Conservation (phyloP, 2,797 vertebrate species). For the Parauchenoglanis punctatus region DNA sequence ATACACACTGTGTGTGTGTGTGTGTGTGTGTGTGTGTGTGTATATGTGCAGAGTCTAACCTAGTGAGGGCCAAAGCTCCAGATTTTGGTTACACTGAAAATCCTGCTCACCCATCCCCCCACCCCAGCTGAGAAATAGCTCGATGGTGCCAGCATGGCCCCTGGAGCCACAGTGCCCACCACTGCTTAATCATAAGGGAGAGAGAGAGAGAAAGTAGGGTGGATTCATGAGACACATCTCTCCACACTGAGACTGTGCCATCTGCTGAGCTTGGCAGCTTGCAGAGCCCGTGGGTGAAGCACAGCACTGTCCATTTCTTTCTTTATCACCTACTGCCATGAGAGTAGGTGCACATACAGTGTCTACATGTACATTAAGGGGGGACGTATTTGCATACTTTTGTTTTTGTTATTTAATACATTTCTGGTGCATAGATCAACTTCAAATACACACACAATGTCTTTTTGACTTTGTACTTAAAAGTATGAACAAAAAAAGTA, state of each 20-base stretch:
- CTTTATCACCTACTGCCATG: conserved; percentile 20
- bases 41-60: conserved; percentile 1
- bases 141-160: conserved; percentile 32
- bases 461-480: background rate
- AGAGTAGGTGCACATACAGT: background rate
- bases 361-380: background rate
- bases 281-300: conserved; percentile 44
- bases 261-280: conserved; percentile 61
- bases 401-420: background rate
- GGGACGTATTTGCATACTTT: background rate
- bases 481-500: background rate
- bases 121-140: conserved; percentile 16
- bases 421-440: background rate
- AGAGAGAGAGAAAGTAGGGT: conserved; percentile 18
- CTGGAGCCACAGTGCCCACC: conserved; percentile 36
- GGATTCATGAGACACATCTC: conserved; percentile 50
- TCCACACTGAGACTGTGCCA: conserved; percentile 54
- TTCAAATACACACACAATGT: background rate
- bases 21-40: background rate
- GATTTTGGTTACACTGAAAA: conserved; percentile 18
- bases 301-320: conserved; percentile 28
- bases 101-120: background rate
- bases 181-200: conserved; percentile 47
- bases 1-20: conserved; percentile 13
- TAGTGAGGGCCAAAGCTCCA: conserved; percentile 1